Percentiles rank a stretch among this genome's conserved stretches.
phyloP scores from a whole-genome alignment of 2,113 vertebrate species.

The Anarrhichthys ocellatus region DNA sequence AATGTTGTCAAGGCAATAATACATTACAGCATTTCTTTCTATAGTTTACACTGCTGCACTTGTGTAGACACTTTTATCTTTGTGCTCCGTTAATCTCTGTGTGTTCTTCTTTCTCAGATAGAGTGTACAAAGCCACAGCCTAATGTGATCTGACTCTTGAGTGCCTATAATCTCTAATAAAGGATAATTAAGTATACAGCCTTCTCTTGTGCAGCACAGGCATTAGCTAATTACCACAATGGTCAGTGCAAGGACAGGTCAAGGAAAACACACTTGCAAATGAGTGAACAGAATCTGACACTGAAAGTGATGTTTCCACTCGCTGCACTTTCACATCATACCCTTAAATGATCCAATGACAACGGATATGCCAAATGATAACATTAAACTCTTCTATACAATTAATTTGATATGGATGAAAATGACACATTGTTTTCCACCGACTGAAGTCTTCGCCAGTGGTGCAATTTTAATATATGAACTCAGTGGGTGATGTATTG shows the following conservation, averaged over 20 bases:
- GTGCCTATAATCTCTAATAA: conserved; percentile 60
- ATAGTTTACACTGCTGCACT: not conserved
- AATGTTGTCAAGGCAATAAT: not conserved
- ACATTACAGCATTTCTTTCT: not conserved
- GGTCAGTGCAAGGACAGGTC: conserved; percentile 49
- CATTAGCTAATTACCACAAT: conserved; percentile 54
- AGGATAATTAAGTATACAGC: conserved; percentile 64
- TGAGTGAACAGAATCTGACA: conserved; percentile 16
- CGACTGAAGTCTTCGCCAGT: conserved; percentile 32
- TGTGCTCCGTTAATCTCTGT: not conserved
- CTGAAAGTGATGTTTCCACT: conserved; percentile 8
- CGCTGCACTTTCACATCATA: not conserved
- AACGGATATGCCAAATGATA: conserved; percentile 5
- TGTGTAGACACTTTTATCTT: not conserved
- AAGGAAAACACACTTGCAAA: conserved; percentile 22
- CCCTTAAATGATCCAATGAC: conserved; percentile 21
- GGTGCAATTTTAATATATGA: conserved; percentile 47
- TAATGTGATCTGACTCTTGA: conserved; percentile 45
- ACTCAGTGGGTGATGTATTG: conserved; percentile 53
- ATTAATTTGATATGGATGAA: conserved; percentile 37
- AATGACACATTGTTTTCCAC: conserved; percentile 52
- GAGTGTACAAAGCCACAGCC: conserved; percentile 27
- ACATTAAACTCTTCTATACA: conserved; percentile 16
- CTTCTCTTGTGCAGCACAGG: conserved; percentile 32
- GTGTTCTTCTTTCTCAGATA: conserved; percentile 36